Base-by-base conservation (phyloP, 2,797 vertebrate species). In the Lepilemur ruficaudatus region DNA sequence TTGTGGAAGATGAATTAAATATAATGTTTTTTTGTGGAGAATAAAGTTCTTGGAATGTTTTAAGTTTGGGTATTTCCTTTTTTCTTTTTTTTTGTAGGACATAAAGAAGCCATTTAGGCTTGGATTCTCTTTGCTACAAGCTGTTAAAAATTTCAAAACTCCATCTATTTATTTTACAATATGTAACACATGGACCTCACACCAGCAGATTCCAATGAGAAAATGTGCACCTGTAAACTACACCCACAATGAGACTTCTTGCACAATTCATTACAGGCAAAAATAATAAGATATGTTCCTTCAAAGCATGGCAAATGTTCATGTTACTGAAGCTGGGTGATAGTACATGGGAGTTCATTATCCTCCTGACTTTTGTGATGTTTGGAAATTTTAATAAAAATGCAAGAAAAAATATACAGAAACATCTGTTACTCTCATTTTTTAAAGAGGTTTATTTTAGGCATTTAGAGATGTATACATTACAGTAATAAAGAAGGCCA, bases 121-220 rank as follows among this genome's bases (percentile, higher is more conserved):
- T 87, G 75, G 48, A 70, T 78, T 80, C n/a, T 94, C 78, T 96
- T 92, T 91, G 59, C 61, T 20, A 88, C 52, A 95, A 96, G 57
- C 75, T 91, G n/a, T 73, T 89, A 83, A 76, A 86, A 57, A 70
- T 52, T 79, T 79, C n/a, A 75, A 43, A 91, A 69, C 67, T 52
- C 9, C 63, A 69, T 18, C 81, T 65, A 41, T 38, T 41, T 91
- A 48, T 82, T 94, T 81, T 78, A 87, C 7, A 79, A 41, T 1
- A 4, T 52, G n/a, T 4, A 43, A 38, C 50, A 73, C 80, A 11
- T 6, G 25, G 81, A 23, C 13, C 52, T 67, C 4, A 1, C 12
- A 4, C 20, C 13, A 38, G 55, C 50, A 43, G 76, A 59, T 32
- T 41, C 72, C 86, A 59, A 0, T 4, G 84, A 87, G 89, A 55